These are phyloP conservation scores for Laupala kohalensis DNA, from an alignment of 1,140 invertebrate genomes.

Conservation along the genomic window DNA sequence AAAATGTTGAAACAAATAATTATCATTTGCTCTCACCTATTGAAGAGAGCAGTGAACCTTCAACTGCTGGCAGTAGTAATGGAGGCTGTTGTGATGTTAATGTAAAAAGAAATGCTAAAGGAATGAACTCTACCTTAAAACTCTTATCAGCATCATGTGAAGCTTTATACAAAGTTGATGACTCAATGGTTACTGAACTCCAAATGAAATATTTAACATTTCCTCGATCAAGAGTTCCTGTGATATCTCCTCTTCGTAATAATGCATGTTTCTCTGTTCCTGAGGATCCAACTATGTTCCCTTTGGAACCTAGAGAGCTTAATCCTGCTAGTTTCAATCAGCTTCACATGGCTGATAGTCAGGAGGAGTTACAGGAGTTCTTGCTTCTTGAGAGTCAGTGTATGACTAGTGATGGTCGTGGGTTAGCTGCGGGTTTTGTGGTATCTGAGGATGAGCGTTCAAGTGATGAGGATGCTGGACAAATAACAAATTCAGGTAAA, in stretches of 20 bases:
- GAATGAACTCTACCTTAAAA: not conserved
- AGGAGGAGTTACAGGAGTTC: constrained; percentile 52
- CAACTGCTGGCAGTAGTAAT: constrained; percentile 31
- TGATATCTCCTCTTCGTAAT: constrained; percentile 16
- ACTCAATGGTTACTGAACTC: not conserved
- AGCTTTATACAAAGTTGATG: constrained; percentile 11
- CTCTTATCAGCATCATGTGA: constrained; percentile 18
- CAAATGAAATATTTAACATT: constrained; percentile 35
- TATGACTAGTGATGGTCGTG: constrained; percentile 34
- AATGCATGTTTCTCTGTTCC: constrained; percentile 21
- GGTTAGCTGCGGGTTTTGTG: constrained; percentile 32
- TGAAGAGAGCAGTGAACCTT: constrained; percentile 42
- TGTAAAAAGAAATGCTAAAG: not conserved
- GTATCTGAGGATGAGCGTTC: constrained; percentile 1
- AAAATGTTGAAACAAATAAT: constrained; percentile 9
- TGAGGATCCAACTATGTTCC: constrained; percentile 32
- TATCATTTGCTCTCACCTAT: constrained; percentile 38
- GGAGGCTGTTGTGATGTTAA: constrained; percentile 16
- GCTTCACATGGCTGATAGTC: constrained; percentile 43
- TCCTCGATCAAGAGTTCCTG: constrained; percentile 32
- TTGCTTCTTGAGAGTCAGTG: constrained; percentile 47
- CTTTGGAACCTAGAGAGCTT: constrained; percentile 42
- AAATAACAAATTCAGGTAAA: constrained; percentile 5
- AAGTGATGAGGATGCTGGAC: constrained; percentile 4
- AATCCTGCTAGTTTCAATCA: constrained; percentile 41